phyloP scores from a whole-genome alignment of 2,113 vertebrate genomes.

The Phocoena sinus region DNA sequence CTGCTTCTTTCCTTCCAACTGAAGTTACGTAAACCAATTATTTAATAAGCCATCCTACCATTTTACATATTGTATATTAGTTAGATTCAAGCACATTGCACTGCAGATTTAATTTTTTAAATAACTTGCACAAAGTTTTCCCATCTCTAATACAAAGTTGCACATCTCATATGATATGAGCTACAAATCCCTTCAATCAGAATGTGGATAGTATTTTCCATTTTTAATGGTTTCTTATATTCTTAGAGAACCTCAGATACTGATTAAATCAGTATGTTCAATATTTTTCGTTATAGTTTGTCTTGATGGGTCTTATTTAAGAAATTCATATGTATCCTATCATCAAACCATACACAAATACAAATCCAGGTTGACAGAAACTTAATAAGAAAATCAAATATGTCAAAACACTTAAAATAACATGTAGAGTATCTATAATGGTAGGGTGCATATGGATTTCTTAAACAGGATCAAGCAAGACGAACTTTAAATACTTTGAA shows the following conservation, averaged over 20 bases:
- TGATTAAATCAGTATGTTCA: neutral
- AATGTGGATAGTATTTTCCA: neutral
- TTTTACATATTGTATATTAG: neutral
- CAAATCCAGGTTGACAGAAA: neutral
- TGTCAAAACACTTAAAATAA: neutral
- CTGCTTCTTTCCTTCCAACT: neutral
- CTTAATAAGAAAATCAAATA: neutral
- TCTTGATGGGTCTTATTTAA: neutral
- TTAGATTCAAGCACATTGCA: neutral
- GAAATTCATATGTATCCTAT: neutral
- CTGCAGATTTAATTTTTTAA: neutral
- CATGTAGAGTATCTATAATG: neutral
- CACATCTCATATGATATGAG: neutral
- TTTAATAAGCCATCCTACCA: neutral
- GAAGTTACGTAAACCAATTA: neutral
- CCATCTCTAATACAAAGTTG: neutral
- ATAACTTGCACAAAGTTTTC: neutral
- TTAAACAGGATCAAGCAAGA: neutral
- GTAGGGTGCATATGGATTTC: neutral
- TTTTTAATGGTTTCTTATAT: neutral
- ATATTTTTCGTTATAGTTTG: neutral
- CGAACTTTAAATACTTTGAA: neutral
- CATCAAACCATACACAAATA: neutral
- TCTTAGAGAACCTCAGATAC: neutral
- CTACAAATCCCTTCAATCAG: neutral